Evolutionary conservation across 2,113 vertebrate genomes (phyloP).

Genomic region (Thermophis baileyi): DNA sequence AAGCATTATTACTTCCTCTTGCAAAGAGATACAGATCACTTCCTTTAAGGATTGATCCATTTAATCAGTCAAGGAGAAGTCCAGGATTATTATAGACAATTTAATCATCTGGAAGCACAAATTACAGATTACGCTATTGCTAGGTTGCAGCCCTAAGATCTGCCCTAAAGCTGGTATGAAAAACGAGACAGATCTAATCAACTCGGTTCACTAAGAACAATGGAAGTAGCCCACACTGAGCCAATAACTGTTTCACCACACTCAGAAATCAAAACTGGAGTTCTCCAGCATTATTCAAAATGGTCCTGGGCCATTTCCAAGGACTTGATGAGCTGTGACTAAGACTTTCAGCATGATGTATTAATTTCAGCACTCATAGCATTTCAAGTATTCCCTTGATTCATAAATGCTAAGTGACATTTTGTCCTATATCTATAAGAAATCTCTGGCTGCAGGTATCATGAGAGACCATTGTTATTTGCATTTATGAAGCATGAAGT

Average conservation of each 20-base stretch:
- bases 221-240: not conserved
- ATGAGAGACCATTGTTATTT: not conserved
- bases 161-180: not conserved
- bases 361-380: not conserved
- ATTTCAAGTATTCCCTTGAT: not conserved
- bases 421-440: not conserved
- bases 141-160: not conserved
- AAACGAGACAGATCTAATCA: not conserved
- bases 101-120: not conserved
- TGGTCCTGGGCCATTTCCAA: not conserved
- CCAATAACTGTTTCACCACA: not conserved
- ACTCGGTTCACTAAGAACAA: not conserved
- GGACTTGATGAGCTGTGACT: not conserved
- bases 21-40: not conserved
- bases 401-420: not conserved
- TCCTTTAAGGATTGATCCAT: not conserved
- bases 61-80: not conserved
- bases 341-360: not conserved
- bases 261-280: not conserved
- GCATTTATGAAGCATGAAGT: not conserved
- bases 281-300: not conserved
- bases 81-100: not conserved
- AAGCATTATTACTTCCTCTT: not conserved
- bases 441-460: not conserved
- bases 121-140: not conserved